Conservation (phyloP, 2,797 vertebrate species). For the Sorex maritimensis region DNA sequence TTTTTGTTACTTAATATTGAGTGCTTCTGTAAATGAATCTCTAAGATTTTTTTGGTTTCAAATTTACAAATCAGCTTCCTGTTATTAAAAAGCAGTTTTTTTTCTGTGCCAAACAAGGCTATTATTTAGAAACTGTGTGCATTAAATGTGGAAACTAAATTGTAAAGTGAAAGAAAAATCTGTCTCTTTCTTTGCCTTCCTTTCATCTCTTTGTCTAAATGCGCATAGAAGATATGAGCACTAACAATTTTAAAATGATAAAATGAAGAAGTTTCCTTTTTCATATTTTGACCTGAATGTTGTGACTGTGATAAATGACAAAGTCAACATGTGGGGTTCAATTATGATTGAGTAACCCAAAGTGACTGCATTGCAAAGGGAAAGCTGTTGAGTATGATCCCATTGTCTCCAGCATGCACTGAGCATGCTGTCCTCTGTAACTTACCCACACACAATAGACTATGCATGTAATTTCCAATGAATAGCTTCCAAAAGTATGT, state of each 20-base stretch:
- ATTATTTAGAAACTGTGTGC: not conserved
- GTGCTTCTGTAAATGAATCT: not conserved
- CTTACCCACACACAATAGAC: too few relatives aligned
- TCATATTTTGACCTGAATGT: not conserved
- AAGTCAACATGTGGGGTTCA: too few relatives aligned
- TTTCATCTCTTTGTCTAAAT: not conserved
- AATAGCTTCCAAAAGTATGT: too few relatives aligned
- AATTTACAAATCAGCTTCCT: not conserved
- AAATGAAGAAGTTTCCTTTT: not conserved
- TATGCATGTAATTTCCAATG: too few relatives aligned
- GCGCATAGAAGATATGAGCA: not conserved
- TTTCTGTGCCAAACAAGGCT: not conserved
- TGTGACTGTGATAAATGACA: not conserved
- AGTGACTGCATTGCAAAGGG: too few relatives aligned
- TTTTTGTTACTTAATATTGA: not conserved
- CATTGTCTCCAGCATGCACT: too few relatives aligned
- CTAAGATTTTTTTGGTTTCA: not conserved
- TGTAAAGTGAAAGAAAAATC: not conserved
- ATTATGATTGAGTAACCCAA: too few relatives aligned
- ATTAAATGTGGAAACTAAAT: not conserved
- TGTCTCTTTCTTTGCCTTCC: not conserved
- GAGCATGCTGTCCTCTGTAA: too few relatives aligned
- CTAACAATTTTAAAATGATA: not conserved
- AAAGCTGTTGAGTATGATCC: too few relatives aligned
- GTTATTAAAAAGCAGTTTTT: not conserved